Percentiles rank a stretch among this genome's conserved stretches.
Evolutionary conservation across 2,113 vertebrate species (phyloP).

Genomic region (Galemys pyrenaicus): DNA sequence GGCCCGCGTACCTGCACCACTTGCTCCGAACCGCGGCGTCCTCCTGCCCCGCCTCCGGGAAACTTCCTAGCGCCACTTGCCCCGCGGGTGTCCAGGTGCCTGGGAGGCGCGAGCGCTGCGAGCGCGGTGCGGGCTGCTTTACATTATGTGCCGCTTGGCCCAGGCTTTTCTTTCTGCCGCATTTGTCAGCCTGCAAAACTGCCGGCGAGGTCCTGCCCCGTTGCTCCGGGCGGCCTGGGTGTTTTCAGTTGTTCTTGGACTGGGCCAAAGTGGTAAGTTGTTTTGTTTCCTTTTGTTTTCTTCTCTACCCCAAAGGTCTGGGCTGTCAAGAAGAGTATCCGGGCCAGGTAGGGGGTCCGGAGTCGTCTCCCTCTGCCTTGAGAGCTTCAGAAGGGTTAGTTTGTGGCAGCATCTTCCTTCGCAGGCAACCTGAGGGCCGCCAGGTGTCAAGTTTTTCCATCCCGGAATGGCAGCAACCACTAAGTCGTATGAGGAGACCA

Average conservation of each 20-base stretch:
- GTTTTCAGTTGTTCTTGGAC: conserved; percentile 82
- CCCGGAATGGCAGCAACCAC: not conserved
- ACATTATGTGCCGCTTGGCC: conserved; percentile 83
- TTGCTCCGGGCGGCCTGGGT: conserved; percentile 80
- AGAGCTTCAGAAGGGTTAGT: not conserved
- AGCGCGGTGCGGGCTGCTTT: conserved; percentile 65
- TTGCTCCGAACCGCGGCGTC: conserved; percentile 21
- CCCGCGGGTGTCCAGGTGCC: conserved; percentile 60
- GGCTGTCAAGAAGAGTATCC: not conserved
- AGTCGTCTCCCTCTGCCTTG: not conserved
- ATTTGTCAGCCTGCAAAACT: conserved; percentile 80
- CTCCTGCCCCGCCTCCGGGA: conserved; percentile 32
- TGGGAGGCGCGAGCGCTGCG: conserved; percentile 40
- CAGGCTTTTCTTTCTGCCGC: conserved; percentile 79
- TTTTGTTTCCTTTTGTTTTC: conserved; percentile 49
- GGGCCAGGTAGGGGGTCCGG: not conserved
- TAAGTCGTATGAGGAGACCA: not conserved
- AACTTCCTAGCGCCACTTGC: conserved; percentile 39
- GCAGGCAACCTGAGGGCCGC: not conserved
- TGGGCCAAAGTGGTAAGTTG: conserved; percentile 85
- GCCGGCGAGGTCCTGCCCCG: conserved; percentile 81
- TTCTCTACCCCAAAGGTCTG: conserved; percentile 33
- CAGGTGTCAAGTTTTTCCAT: conserved; percentile 53
- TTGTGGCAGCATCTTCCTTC: not conserved
- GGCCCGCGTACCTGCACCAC: conserved; percentile 54